Evolutionary conservation across 2,888 invertebrate species (phyloP), one percentile per base, ranked within the genome.

Genomic region (Perithous albicinctus): DNA sequence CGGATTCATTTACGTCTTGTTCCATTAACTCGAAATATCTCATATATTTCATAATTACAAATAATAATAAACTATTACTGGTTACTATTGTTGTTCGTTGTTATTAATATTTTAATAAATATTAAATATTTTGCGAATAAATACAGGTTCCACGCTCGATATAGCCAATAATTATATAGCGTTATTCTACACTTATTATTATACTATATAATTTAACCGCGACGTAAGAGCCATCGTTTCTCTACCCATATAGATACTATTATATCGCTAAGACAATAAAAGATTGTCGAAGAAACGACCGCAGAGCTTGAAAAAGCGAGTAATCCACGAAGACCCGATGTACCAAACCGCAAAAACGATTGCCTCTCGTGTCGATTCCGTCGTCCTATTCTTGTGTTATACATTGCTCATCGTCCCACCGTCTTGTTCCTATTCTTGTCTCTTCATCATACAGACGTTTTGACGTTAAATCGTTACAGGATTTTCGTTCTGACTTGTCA

Each of bases 341-440:
- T 12, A 1, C 15, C n/a, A 56, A 56, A 85, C 86, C 87, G 66
- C 87, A 83, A 78, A 78, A 51, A 72, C 84, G 80, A 81, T 86
- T 82, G 75, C 63, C 77, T 80, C 72, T 80, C 72, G 63, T 59
- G 73, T 73, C 77, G 78, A 67, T 54, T 51, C 61, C 10, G 20
- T 35, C 59, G 4, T 20, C 20, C 41, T 56, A 38, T 26, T 20
- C 43, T 48, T 46, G 51, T 5, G 26, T 7, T 54, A n/a, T n/a
- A 23, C 26, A 26, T 54, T 26, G 54, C 56, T 56, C 56, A 56
- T 56, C 56, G 56, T 3, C n/a, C 51, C 46, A 20, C 15, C 46
- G 46, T 12, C 64, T 56, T 26, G 38, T 38, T 10, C 2, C 10
- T 38, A 26, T 69, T 20, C 23, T 41, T 54, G 38, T 23, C 20